Evolutionary conservation across 2,113 vertebrate species (phyloP), one percentile per base, ranked within the genome.

Genomic region (Turnix velox): DNA sequence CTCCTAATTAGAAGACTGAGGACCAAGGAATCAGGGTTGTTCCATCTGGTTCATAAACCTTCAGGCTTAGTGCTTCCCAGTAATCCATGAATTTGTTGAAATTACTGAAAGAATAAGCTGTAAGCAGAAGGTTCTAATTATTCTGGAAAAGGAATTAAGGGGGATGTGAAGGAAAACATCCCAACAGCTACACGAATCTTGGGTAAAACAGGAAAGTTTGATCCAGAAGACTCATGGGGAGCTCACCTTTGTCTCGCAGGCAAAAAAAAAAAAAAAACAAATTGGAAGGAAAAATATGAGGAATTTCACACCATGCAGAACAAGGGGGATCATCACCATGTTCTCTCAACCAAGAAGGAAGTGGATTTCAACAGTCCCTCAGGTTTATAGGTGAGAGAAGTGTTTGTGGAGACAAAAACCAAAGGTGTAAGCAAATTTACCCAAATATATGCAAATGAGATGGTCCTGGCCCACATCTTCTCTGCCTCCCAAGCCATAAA

Each of bases 41-140:
- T 57, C 67, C 88, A 95, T 59, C 80, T 94, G 68, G 49, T 31
- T 51, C 59, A 17, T 42, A 58, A 59, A 86, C 54, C 68, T 15
- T 4, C 19, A 59, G 39, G 63, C 24, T 92, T 42, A 83, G 42
- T 9, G 35, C 59, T 77, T 65, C 28, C 24, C 19, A 49, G 49
- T 28, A 57, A 93, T 62, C 85, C 33, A 49, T 2, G 12, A 30
- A 71, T 59, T 49, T 20, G 39, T 39, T 54, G 30, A 39, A 84
- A 48, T 90, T 67, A 57, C 27, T 31, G 28, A 58, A 73, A 51
- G 58, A 58, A 65, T 7, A 33, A 55, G 15, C 5, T 54, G 42
- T 73, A 63, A 73, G 54, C 18, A 9, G 0, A 6, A 81, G 24
- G 55, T 4, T n/a, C 16, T 8, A 31, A 54, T 42, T 45, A 61